Evolutionary conservation across 2,888 invertebrate species (phyloP).

Genomic region (Tricholauxania praeusta): DNA sequence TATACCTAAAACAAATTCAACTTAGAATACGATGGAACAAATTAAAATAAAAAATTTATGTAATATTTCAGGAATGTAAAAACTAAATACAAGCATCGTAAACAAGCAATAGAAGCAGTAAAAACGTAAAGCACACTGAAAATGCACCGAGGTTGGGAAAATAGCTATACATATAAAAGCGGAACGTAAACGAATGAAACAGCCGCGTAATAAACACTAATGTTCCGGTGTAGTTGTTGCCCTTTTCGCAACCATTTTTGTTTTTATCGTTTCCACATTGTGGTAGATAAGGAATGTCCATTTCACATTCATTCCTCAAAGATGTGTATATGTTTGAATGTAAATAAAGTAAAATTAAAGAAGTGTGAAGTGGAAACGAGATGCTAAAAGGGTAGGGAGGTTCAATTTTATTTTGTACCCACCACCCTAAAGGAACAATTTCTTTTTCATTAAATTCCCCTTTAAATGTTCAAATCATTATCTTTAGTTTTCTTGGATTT

Average conservation of each 20-base stretch:
- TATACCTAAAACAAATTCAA: background rate
- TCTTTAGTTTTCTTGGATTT: too few relatives aligned
- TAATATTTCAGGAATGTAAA: background rate
- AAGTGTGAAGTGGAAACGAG: too few relatives aligned
- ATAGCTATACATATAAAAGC: constrained; percentile 32
- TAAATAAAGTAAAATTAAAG: too few relatives aligned
- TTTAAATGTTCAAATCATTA: too few relatives aligned
- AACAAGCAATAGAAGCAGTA: too few relatives aligned
- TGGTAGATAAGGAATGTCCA: constrained; percentile 36
- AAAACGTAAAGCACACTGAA: too few relatives aligned
- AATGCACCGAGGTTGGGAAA: constrained; percentile 13
- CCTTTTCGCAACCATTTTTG: background rate
- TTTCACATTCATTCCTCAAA: background rate
- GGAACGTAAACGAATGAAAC: constrained; percentile 27
- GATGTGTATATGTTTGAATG: too few relatives aligned
- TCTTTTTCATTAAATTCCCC: too few relatives aligned
- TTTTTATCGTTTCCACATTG: constrained; percentile 13
- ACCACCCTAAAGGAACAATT: too few relatives aligned
- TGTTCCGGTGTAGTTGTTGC: constrained; percentile 18
- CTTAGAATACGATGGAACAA: background rate
- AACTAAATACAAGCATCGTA: background rate
- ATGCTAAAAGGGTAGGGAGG: too few relatives aligned
- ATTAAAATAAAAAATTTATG: background rate
- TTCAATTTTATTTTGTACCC: too few relatives aligned
- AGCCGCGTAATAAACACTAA: background rate